These are phyloP conservation scores for Phycodurus eques DNA, from an alignment of 2,113 vertebrate species.

Conservation along the genomic window DNA sequence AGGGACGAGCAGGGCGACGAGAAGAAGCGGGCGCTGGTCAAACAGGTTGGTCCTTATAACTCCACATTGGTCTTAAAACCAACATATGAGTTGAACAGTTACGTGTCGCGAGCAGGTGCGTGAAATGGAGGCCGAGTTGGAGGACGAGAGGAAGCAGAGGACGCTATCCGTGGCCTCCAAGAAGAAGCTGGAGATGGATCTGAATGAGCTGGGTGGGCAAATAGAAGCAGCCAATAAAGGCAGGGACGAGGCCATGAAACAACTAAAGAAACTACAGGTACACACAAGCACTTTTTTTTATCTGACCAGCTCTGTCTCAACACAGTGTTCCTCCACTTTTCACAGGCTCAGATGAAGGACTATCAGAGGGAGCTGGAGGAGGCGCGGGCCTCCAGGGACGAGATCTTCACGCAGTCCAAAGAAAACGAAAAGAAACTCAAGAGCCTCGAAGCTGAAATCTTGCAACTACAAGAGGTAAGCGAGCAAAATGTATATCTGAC, in stretches of 20 bases:
- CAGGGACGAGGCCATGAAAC: constrained; percentile 94
- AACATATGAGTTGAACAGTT: not conserved
- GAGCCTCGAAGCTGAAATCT: constrained; percentile 89
- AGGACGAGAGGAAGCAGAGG: constrained; percentile 94
- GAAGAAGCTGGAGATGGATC: constrained; percentile 97
- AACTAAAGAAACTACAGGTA: constrained; percentile 93
- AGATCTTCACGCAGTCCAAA: constrained; percentile 95
- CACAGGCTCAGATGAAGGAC: constrained; percentile 95
- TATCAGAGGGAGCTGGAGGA: constrained; percentile 95
- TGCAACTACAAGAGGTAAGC: constrained; percentile 91
- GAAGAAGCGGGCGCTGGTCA: constrained; percentile 90
- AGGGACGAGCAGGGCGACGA: constrained; percentile 95
- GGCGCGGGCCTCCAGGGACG: constrained; percentile 89
- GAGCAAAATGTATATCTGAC: not conserved
- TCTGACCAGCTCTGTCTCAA: not conserved
- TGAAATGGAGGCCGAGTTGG: constrained; percentile 93
- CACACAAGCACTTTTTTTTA: not conserved
- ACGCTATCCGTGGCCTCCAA: constrained; percentile 87
- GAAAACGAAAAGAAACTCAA: constrained; percentile 98
- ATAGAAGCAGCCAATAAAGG: constrained; percentile 92
- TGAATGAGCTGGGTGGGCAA: constrained; percentile 93
- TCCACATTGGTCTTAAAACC: not conserved
- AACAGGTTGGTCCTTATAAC: constrained; percentile 76
- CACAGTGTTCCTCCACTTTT: not conserved
- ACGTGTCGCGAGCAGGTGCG: constrained; percentile 77